Conservation (phyloP, 2,113 vertebrate genomes). For the Hemicordylus capensis region DNA sequence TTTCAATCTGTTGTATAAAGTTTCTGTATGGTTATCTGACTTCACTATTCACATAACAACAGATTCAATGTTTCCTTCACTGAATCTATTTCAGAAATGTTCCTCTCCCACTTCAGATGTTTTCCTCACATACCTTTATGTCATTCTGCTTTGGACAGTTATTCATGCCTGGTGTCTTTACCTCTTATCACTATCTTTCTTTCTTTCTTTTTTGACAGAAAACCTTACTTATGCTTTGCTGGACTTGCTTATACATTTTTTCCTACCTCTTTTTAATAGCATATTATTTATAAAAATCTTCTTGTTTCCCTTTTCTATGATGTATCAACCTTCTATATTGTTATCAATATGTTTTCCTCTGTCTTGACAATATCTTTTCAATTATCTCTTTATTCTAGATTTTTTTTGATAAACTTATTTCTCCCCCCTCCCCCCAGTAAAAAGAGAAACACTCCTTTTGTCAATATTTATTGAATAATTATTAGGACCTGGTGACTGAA, state of each 20-base stretch:
- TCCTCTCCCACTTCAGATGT: background rate
- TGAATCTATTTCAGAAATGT: background rate
- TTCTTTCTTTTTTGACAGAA: background rate
- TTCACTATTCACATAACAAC: too few species aligned
- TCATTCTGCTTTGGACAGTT: background rate
- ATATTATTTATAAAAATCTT: too few species aligned
- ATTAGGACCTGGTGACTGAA: background rate
- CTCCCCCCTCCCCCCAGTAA: background rate
- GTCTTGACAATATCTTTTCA: too few species aligned
- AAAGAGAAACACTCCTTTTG: background rate
- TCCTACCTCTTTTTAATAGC: background rate
- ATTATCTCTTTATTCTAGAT: background rate
- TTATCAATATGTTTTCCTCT: too few species aligned
- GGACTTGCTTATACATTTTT: background rate
- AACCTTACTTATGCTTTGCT: background rate
- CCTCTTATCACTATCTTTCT: background rate
- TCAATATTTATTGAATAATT: background rate
- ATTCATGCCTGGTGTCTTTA: background rate
- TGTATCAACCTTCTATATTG: too few species aligned
- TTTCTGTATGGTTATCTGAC: too few species aligned
- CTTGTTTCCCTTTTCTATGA: too few species aligned
- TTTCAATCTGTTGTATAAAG: too few species aligned
- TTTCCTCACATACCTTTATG: background rate
- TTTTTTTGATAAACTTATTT: too few species aligned
- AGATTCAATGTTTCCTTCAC: background rate